A percentile compares a stretch with the other conserved stretches of the same genome.
Conservation (phyloP, 2,113 vertebrate species). For the Limanda limanda region DNA sequence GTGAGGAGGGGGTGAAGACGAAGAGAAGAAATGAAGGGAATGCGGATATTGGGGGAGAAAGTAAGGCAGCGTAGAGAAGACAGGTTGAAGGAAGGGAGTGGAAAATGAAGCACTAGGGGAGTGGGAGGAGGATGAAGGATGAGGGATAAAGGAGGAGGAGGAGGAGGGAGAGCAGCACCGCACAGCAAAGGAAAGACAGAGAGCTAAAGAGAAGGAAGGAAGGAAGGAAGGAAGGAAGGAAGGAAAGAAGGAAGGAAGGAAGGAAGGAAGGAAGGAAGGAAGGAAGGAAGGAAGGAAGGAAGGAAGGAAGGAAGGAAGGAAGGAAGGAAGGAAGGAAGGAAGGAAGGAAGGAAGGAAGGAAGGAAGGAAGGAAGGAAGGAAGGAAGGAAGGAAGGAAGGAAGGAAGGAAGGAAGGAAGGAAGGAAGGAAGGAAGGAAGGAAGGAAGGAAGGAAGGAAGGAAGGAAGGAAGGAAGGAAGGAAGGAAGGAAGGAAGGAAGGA, state of each 20-base stretch:
- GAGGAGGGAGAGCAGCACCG: neutral
- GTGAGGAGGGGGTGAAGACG: slow-evolving; percentile 18
- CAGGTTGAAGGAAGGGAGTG: slow-evolving; percentile 28
- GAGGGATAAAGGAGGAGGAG: neutral
- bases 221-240: neutral
- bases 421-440: neutral
- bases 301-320: neutral
- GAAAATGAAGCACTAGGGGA: slow-evolving; percentile 16
- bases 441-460: too few species aligned
- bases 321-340: neutral
- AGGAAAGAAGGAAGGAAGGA: neutral
- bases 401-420: too few species aligned
- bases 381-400: too few species aligned
- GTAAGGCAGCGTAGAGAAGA: slow-evolving; percentile 1
- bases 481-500: neutral
- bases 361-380: neutral
- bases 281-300: neutral
- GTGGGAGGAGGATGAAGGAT: slow-evolving; percentile 6
- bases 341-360: neutral
- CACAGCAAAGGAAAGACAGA: neutral
- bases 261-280: neutral
- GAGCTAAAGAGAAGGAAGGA: neutral
- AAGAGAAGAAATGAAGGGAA: slow-evolving; percentile 11
- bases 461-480: neutral
- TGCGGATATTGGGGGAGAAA: neutral